Evolutionary conservation across 2,888 invertebrate genomes (phyloP).

Genomic region (Apodemia duryi): DNA sequence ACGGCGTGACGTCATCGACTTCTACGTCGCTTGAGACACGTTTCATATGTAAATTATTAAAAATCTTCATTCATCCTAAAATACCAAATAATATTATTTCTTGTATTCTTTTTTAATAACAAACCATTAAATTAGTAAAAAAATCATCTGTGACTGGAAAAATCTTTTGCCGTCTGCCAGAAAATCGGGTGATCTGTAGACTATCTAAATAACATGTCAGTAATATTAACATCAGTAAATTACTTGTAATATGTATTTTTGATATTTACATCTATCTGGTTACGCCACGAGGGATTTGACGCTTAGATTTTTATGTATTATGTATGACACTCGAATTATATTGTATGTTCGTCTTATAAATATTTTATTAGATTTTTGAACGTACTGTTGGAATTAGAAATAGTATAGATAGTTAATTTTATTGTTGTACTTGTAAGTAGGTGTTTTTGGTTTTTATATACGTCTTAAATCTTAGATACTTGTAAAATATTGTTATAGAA

Average conservation of each 20-base stretch:
- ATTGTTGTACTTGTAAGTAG: constrained; percentile 2
- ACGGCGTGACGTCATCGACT: too few relatives aligned
- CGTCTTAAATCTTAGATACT: background rate
- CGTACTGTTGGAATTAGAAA: background rate
- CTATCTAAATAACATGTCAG: too few relatives aligned
- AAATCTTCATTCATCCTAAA: background rate
- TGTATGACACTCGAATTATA: constrained; percentile 4
- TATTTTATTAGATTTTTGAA: constrained; percentile 2
- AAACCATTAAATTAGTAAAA: background rate
- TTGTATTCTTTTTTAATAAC: background rate
- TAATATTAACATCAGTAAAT: too few relatives aligned
- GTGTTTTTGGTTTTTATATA: constrained; percentile 2
- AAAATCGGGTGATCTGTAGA: too few relatives aligned
- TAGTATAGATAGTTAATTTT: background rate
- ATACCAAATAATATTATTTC: background rate
- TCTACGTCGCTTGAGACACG: too few relatives aligned
- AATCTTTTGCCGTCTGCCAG: too few relatives aligned
- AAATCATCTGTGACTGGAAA: background rate
- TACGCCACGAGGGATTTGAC: too few relatives aligned
- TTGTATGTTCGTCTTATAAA: background rate
- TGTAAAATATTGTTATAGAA: constrained; percentile 12
- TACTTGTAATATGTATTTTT: too few relatives aligned
- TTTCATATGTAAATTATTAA: too few relatives aligned
- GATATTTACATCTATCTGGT: too few relatives aligned
- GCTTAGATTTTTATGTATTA: too few relatives aligned